Base-by-base conservation (phyloP, 2,888 invertebrate genomes). In the Hypselothyrea guttata region DNA sequence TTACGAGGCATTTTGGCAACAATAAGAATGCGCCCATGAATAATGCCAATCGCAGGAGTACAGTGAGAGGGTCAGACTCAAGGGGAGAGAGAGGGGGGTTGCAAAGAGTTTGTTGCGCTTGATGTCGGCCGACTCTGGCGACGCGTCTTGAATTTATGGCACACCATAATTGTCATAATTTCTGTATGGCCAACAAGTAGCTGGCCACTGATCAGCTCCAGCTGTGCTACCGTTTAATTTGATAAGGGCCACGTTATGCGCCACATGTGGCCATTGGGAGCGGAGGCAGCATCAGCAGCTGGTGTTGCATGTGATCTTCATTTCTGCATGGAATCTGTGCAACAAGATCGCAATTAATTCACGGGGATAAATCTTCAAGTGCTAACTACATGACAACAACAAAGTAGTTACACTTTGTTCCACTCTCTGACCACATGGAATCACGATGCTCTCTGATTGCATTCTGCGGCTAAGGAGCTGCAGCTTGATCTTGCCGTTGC, bases 381-480 rank as follows among this genome's bases (percentile, higher is more conserved):
- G 89, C 88, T 89, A 89, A 89, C 89, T 89, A 89, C 89, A 89
- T 89, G 89, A 89, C 89, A 89, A 89, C 89, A 89, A 89, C 89
- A 89, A 89, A 89, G 88, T 88, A 84, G 84, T 77, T 82, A 76
- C 76, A 86, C 73, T 55, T 62, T 57, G 71, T 59, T 52, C 11
- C 13, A 15, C 33, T 27, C 11, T 33, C 11, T 12, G 30, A 9
- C 76, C 74, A 75, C 73, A 78, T 60, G 75, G 75, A 79, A 79
- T 78, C 84, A 83, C 85, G 79, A 79, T 62, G 60, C 65, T 57
- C 65, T 69, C 75, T 79, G 79, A 78, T 73, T 74, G 70, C 74
- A 71, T 79, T 71, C 79, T 71, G 71, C 79, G 75, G 68, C 70
- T 7, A 16, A 27, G 12, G 49, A 8, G 22, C 22, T 47, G 13